Evolutionary conservation across 2,888 invertebrate genomes (phyloP), one percentile per base, ranked within the genome.

Genomic region (Torymus auratus): DNA sequence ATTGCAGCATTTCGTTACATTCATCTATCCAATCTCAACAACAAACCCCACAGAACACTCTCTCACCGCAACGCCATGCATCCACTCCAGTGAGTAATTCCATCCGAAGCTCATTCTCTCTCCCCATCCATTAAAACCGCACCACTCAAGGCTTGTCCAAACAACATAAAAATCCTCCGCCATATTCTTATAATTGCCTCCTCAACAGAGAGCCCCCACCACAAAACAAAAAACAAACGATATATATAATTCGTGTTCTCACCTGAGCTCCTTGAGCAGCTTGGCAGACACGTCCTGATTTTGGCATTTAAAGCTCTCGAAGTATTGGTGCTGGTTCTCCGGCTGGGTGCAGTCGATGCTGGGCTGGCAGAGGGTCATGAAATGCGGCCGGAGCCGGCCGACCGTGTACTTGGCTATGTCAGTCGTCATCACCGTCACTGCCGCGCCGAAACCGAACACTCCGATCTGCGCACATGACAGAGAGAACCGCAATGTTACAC

Each of bases 391-490:
- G 84, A 99, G 92, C 76, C 98, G 94, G 58, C 99, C 99, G 83
- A 99, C 95, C 12, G 96, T 94, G 90, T 98, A 98, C 92, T 99
- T 99, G 84, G 96, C 97, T 83, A 98, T 94, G 91, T 99, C 98
- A 4, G 98, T 98, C 83, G 96, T 94, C 68, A 98, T 92, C 90
- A 97, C 97, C 84, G 95, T 96, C 85, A 95, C 94, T 62, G 95
- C 96, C 65, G 96, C 95, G 0, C 98, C 98, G 91, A 98, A 98
- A 41, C 95, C 94, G 90, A 98, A 98, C 64, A 96, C 93, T 0
- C 96, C 96, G 15, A 97, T 92, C 84, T 95, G 94, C 15, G 56
- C 7, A n/a, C n/a, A n/a, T n/a, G n/a, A n/a, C n/a, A 7, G 5
- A 28, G 28, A 28, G 7, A 5, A 2, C 1, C 5, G 2, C 28